Evolutionary conservation across 2,113 vertebrate genomes (phyloP).

Genomic region (Nibea albiflora): DNA sequence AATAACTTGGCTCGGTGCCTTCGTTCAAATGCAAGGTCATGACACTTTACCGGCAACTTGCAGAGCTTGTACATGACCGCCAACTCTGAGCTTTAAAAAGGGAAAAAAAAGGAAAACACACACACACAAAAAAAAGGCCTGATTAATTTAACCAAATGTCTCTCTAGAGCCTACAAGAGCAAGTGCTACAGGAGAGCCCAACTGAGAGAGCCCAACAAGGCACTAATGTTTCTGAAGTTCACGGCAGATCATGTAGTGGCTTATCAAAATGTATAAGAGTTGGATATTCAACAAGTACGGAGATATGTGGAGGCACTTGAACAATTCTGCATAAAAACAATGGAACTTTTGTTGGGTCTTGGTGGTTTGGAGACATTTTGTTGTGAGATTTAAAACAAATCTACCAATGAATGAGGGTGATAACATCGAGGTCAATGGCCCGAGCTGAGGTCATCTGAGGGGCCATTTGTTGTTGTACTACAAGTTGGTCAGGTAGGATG

Average conservation of each 20-base stretch:
- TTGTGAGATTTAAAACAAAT: neutral
- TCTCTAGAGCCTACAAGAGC: conserved; percentile 44
- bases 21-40: conserved; percentile 9
- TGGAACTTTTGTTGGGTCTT: neutral
- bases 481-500: neutral
- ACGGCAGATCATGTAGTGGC: conserved; percentile 12
- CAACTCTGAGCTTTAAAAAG: neutral
- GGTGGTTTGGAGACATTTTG: neutral
- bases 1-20: conserved; percentile 30
- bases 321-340: neutral
- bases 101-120: neutral
- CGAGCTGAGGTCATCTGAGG: neutral
- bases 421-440: neutral
- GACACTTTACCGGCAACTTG: conserved; percentile 9
- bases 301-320: neutral
- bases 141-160: conserved; percentile 56
- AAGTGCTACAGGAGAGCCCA: conserved; percentile 37
- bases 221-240: conserved; percentile 62
- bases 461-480: no score
- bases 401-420: neutral
- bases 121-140: conserved; percentile 2
- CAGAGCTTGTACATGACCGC: neutral
- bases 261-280: conserved; percentile 36
- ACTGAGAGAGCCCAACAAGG: conserved; percentile 61
- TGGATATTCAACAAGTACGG: neutral